Evolutionary conservation across 2,113 vertebrate species (phyloP).

Genomic region (Pseudolaguvia tuberculata): DNA sequence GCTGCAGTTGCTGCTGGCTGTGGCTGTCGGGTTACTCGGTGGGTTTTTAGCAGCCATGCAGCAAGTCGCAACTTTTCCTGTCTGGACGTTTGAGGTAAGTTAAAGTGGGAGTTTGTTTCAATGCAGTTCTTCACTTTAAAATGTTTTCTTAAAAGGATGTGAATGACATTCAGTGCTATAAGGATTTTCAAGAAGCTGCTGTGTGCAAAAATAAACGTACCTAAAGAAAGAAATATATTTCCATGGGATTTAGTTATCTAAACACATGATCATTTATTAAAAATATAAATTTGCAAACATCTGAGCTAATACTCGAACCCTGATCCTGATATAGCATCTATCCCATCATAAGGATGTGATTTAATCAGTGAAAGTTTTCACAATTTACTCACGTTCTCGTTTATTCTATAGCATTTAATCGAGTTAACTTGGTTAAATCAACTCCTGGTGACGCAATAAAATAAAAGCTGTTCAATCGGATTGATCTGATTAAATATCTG

Average conservation of each 20-base stretch:
- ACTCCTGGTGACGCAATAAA: too few relatives aligned
- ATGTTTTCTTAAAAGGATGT: not conserved
- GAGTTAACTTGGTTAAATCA: too few relatives aligned
- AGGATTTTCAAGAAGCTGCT: not conserved
- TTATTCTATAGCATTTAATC: too few relatives aligned
- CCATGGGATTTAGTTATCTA: not conserved
- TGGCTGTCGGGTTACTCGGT: conserved; percentile 55
- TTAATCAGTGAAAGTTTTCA: too few relatives aligned
- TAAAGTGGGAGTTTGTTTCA: conserved; percentile 45
- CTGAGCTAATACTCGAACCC: not conserved
- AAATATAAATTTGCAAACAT: not conserved
- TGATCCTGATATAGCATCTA: not conserved
- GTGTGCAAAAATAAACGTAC: not conserved
- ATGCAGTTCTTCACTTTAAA: not conserved
- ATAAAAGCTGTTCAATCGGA: too few relatives aligned
- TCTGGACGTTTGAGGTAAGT: conserved; percentile 71
- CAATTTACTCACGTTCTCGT: too few relatives aligned
- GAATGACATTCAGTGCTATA: not conserved
- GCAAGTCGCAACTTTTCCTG: conserved; percentile 62
- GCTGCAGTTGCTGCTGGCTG: conserved; percentile 52
- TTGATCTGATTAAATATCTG: too few relatives aligned
- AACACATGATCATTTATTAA: not conserved
- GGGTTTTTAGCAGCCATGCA: conserved; percentile 63
- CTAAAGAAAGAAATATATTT: too few relatives aligned
- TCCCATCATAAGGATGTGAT: accelerated